Evolutionary conservation across 2,113 vertebrate genomes (phyloP), one percentile per base, ranked within the genome.

Genomic region (Piprites chloris): DNA sequence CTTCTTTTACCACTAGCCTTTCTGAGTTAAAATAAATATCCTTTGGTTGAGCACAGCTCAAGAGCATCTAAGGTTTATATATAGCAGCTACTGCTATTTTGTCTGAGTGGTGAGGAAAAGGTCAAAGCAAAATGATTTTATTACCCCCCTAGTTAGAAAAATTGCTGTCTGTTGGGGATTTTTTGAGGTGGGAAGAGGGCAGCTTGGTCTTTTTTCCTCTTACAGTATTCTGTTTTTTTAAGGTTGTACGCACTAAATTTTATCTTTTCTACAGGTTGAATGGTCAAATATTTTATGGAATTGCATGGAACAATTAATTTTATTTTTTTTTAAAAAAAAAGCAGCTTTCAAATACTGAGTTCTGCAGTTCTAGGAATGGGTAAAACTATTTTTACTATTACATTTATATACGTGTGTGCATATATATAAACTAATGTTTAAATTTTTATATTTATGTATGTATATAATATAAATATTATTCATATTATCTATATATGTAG

Each of bases 41-140:
- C 32, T 81, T 87, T 68, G 30, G 44, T 77, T 78, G 39, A 84
- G 37, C 3, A 1, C 39, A 90, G 65, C 56, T 90, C 72, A 84
- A 86, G 85, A 94, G 62, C 44, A 49, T 75, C 44, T 56, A 27
- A 75, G 44, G 65, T 89, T 94, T 90, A 92, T 86, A 81, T 65
- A 84, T 39, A 94, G 73, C n/a, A 93, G 32, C 56, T 95, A 61
- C 68, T 80, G 61, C 79, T 79, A 30, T 84, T 92, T 59, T 92
- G 35, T 72, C 75, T 49, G 47, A 68, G 44, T 81, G 52, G 56
- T 81, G 52, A 90, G 41, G 83, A 90, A 88, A 84, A 96, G 76
- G 79, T 94, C 83, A 95, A 55, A 58, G 37, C 2, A 7, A 94
- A 88, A 85, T 56, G 0, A 63, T 77, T 73, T 93, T 85, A 23